These are phyloP conservation scores for Monoplex corrugatus DNA, from an alignment of 2,888 invertebrate species.

Conservation along the genomic window DNA sequence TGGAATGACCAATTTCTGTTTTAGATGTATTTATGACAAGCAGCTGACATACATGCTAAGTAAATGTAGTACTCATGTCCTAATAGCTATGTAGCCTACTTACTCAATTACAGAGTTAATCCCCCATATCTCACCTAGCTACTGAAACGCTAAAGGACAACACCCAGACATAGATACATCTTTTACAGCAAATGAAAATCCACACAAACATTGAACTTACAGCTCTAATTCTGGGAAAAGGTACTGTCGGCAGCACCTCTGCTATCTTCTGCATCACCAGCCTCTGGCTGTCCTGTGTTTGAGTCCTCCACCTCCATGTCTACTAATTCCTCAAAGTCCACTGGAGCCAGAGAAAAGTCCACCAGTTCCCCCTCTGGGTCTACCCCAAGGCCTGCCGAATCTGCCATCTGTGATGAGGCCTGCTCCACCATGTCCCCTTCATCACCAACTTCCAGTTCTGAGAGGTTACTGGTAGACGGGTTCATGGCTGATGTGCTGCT, in stretches of 20 bases:
- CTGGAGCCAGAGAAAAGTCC: constrained; percentile 43
- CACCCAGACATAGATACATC: too few species aligned
- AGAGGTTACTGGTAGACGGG: constrained; percentile 30
- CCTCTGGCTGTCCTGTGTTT: neutral
- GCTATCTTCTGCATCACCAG: neutral
- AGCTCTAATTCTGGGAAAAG: neutral
- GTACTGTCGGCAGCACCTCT: constrained; percentile 9
- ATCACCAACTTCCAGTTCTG: neutral
- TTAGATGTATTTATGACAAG: too few species aligned
- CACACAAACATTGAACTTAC: neutral
- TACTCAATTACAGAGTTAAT: too few species aligned
- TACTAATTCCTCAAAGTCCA: constrained; percentile 47
- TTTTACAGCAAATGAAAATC: too few species aligned
- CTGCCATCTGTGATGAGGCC: constrained; percentile 18
- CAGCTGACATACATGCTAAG: too few species aligned
- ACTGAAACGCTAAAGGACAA: too few species aligned
- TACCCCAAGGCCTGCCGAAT: constrained; percentile 39
- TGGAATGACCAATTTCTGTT: too few species aligned
- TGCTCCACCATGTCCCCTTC: constrained; percentile 14
- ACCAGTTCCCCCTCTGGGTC: constrained; percentile 48
- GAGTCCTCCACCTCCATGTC: constrained; percentile 30
- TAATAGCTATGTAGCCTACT: too few species aligned
- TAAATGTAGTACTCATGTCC: too few species aligned
- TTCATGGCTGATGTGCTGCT: constrained; percentile 24
- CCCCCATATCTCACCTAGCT: too few species aligned